Evolutionary conservation across 2,797 vertebrate species (phyloP), one percentile per base, ranked within the genome.

Genomic region (Chrysocyon brachyurus): DNA sequence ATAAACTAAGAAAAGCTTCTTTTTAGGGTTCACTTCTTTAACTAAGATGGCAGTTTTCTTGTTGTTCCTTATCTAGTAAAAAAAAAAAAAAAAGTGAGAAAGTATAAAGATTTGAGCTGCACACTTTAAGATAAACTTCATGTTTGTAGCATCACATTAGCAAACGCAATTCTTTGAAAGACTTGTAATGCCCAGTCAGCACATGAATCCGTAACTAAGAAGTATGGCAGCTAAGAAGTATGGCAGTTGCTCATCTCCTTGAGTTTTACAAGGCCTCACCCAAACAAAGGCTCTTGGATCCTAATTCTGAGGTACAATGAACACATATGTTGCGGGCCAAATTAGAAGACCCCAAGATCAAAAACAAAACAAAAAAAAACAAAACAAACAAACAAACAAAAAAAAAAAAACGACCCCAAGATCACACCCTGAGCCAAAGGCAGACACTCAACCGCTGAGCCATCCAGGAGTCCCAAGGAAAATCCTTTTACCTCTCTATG

Each of bases 1-100:
- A 98, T 99, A 99, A 52, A 99, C 99, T 98, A 99, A 99, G 98
- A 99, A 99, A 93, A 99, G 99, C 97, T 99, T 99, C 99, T 99
- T 99, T 98, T 99, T 99, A 90, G 98, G 98, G 98, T 99, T 99
- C 96, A 99, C 99, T 98, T 99, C 99, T 98, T 99, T 99, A 40
- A 99, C 99, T 97, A 99, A 98, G 75, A 99, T 99, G 93, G 99
- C 99, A 0, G 99, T 99, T 98, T 99, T 99, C 98, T 99, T 99
- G 98, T 99, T 99, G 98, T 99, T 99, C 96, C 99, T 99, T 98
- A 99, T 99, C 99, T 99, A 98, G 49, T 97, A 97, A 75, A 87
- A 40, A 83, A 2, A 87, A n/a, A n/a, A 82, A 83, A 2, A 90
- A 82, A 28, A 12, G 14, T 2, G 3, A 66, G n/a, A 85, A 83